These are phyloP conservation scores for Neomorphus geoffroyi DNA, from an alignment of 2,797 vertebrate genomes.

Conservation along the genomic window DNA sequence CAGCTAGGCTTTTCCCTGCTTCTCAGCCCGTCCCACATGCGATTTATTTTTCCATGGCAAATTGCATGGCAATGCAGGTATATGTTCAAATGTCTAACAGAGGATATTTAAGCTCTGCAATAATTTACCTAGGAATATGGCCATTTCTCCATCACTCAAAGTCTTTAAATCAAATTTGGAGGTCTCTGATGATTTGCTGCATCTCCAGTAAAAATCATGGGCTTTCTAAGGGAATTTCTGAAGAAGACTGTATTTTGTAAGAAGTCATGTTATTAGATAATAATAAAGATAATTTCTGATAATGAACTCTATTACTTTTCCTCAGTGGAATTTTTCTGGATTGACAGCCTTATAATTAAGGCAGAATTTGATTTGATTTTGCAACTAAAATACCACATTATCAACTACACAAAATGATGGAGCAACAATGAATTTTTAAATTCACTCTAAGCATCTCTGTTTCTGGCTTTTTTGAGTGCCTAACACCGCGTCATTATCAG, in stretches of 20 bases:
- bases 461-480: not conserved
- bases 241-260: not conserved
- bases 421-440: not conserved
- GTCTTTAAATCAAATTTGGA: not conserved
- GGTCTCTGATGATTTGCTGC: not conserved
- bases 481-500: not conserved
- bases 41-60: not conserved
- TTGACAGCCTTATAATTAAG: not conserved
- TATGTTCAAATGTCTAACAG: not conserved
- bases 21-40: not conserved
- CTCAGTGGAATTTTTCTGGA: not conserved
- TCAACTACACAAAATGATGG: not conserved
- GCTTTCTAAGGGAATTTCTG: not conserved
- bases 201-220: not conserved
- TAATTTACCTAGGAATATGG: not conserved
- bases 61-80: not conserved
- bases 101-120: not conserved
- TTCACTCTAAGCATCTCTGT: not conserved
- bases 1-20: not conserved
- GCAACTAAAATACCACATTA: not conserved
- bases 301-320: not conserved
- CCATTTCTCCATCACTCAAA: not conserved
- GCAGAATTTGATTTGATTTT: not conserved
- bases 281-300: not conserved
- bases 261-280: not conserved